Percentiles rank a stretch among this genome's conserved stretches.
Conservation (phyloP, 2,888 invertebrate species). For the Tiliacea citrago region DNA sequence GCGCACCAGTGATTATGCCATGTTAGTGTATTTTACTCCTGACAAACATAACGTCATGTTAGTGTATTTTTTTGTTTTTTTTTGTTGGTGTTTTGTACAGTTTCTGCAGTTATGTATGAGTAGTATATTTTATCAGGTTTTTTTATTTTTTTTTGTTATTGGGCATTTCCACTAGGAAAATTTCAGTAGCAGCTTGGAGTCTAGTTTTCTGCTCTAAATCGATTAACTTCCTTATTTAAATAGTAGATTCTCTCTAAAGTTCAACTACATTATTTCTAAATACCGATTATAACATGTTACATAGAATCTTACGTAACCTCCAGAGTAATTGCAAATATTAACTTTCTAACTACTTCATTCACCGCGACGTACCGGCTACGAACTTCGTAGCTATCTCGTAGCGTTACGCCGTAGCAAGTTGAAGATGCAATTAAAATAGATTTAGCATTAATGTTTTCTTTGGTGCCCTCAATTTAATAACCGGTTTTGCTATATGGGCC, state of each 20-base stretch:
- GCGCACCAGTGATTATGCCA: too few relatives aligned
- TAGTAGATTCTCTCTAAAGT: neutral
- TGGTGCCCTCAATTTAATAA: conserved; percentile 41
- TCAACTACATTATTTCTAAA: neutral
- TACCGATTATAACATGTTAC: neutral
- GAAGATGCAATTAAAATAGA: conserved; percentile 59
- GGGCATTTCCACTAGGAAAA: too few relatives aligned
- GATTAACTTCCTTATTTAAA: too few relatives aligned
- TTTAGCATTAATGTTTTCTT: conserved; percentile 58
- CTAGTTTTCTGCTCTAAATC: too few relatives aligned
- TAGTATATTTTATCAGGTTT: too few relatives aligned
- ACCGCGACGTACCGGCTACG: conserved; percentile 27
- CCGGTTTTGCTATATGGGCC: conserved; percentile 23
- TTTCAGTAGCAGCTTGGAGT: too few relatives aligned
- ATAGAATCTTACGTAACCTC: conserved; percentile 2
- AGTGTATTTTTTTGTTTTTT: too few relatives aligned
- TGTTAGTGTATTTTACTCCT: too few relatives aligned
- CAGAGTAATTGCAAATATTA: conserved; percentile 38
- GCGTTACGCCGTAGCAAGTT: conserved; percentile 58
- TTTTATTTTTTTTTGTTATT: too few relatives aligned
- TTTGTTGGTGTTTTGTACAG: too few relatives aligned
- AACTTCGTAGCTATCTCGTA: conserved; percentile 61
- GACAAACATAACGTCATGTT: too few relatives aligned
- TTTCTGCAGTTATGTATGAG: too few relatives aligned
- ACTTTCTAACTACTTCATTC: conserved; percentile 43